Percentiles rank a stretch among this genome's conserved stretches.
phyloP scores from a whole-genome alignment of 2,888 invertebrate genomes.

The Dioctria rufipes region DNA sequence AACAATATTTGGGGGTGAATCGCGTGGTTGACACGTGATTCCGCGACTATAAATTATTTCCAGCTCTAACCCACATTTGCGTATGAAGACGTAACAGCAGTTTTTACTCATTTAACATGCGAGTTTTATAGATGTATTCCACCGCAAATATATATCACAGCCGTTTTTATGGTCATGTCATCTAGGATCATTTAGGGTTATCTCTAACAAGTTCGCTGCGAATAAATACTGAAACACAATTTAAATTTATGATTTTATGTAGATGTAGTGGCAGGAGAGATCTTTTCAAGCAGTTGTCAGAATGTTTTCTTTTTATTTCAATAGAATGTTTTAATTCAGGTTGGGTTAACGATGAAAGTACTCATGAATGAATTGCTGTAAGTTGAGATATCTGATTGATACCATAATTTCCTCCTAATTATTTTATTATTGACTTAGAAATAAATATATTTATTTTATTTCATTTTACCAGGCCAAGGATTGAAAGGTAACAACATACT shows the following conservation, averaged over 20 bases:
- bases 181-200: constrained; percentile 29
- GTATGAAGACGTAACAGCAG: constrained; percentile 45
- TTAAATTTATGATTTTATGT: background rate
- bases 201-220: constrained; percentile 1
- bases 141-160: background rate
- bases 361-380: too few relatives aligned
- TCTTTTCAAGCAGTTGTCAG: background rate
- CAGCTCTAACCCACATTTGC: constrained; percentile 26
- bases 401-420: too few relatives aligned
- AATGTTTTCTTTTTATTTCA: background rate
- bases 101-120: constrained; percentile 43
- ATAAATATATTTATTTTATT: too few relatives aligned
- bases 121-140: constrained; percentile 33
- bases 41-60: constrained; percentile 53
- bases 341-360: too few relatives aligned
- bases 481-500: too few relatives aligned
- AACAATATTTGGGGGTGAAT: constrained; percentile 55
- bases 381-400: too few relatives aligned
- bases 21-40: constrained; percentile 55
- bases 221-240: background rate
- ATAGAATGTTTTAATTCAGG: too few relatives aligned
- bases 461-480: too few relatives aligned
- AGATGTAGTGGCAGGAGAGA: too few relatives aligned
- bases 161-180: constrained; percentile 43
- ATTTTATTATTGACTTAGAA: too few relatives aligned